Percentiles rank a stretch among this genome's conserved stretches.
phyloP scores from a whole-genome alignment of 2,797 vertebrate genomes.

The Crenichthys baileyi region DNA sequence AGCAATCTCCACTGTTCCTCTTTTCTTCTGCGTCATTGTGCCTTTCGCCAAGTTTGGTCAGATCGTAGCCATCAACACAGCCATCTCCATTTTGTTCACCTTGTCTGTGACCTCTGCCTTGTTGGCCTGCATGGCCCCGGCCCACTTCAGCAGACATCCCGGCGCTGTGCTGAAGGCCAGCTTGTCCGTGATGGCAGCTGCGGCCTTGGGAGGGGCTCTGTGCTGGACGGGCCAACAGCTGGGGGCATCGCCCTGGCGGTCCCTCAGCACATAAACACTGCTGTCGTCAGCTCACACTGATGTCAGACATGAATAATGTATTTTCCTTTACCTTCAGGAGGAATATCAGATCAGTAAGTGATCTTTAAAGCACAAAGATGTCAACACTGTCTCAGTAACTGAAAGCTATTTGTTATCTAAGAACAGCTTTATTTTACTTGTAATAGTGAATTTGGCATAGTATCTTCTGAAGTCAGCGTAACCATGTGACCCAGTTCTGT shows the following conservation, averaged over 20 bases:
- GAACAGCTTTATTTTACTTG: slow-evolving; percentile 27
- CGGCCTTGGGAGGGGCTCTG: slow-evolving; percentile 74
- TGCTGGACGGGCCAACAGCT: slow-evolving; percentile 78
- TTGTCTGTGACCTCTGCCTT: slow-evolving; percentile 91
- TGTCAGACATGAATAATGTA: slow-evolving; percentile 54
- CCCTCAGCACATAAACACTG: slow-evolving; percentile 58
- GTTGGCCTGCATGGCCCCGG: slow-evolving; percentile 88
- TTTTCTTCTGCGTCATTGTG: slow-evolving; percentile 98
- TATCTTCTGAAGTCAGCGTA: slow-evolving; percentile 35
- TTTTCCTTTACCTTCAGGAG: slow-evolving; percentile 29
- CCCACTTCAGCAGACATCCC: slow-evolving; percentile 86
- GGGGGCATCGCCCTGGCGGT: slow-evolving; percentile 67
- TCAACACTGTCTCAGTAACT: slow-evolving; percentile 51
- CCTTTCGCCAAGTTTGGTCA: slow-evolving; percentile 98
- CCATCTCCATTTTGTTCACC: slow-evolving; percentile 92
- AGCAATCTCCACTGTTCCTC: slow-evolving; percentile 91
- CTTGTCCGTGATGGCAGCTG: slow-evolving; percentile 76
- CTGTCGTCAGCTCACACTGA: slow-evolving; percentile 43
- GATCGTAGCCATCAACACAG: slow-evolving; percentile 96
- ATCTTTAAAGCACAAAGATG: slow-evolving; percentile 75
- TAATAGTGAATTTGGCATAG: slow-evolving; percentile 42
- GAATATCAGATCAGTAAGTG: slow-evolving; percentile 47
- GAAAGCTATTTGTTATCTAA: slow-evolving; percentile 15
- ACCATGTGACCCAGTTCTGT: slow-evolving; percentile 31
- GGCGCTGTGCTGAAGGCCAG: slow-evolving; percentile 91